Percentiles rank a stretch among this genome's conserved stretches.
Evolutionary conservation across 2,797 vertebrate species (phyloP).

Genomic region (Pseudocheirus occidentalis): DNA sequence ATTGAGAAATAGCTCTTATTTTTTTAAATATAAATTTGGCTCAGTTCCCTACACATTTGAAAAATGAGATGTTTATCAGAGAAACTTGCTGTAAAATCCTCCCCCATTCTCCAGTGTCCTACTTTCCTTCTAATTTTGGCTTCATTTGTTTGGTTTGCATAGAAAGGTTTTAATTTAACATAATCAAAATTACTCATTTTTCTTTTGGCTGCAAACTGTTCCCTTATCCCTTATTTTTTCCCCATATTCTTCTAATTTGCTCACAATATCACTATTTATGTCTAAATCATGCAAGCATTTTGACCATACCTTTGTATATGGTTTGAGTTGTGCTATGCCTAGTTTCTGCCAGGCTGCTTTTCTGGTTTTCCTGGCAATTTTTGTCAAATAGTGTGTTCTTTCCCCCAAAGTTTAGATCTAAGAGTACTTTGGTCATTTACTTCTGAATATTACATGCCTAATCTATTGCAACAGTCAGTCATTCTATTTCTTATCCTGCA

Average conservation of each 20-base stretch:
- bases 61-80: neutral
- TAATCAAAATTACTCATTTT: neutral
- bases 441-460: neutral
- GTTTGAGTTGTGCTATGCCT: neutral
- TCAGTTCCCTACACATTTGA: neutral
- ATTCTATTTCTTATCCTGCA: neutral
- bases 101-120: neutral
- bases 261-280: neutral
- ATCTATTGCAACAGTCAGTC: neutral
- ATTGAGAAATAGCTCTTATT: neutral
- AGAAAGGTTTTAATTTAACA: neutral
- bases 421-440: neutral
- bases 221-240: neutral
- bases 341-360: neutral
- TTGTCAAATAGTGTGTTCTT: neutral
- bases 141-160: neutral
- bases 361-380: neutral
- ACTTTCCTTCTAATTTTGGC: neutral
- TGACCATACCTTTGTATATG: neutral
- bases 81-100: neutral
- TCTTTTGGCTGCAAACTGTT: neutral
- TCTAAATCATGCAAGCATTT: neutral
- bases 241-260: neutral
- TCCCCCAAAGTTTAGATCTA: neutral
- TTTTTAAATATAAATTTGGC: neutral